These are phyloP conservation scores for Dromococcyx pavoninus DNA, from an alignment of 2,797 vertebrate genomes.

Conservation along the genomic window DNA sequence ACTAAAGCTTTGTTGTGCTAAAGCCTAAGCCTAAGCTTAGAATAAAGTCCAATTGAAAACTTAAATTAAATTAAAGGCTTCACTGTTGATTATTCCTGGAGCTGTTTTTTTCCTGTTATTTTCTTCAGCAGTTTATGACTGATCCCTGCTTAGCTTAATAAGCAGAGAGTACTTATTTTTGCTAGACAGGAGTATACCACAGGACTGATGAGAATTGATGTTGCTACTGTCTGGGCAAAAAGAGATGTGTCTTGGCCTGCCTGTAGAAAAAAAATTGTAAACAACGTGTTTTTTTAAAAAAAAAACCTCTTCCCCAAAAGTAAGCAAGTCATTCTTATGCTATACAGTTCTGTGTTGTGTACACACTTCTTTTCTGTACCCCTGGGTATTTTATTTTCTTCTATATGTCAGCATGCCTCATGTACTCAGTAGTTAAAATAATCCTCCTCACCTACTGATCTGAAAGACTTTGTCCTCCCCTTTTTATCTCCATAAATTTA, in stretches of 20 bases:
- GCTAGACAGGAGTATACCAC: neutral
- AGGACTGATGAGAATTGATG: neutral
- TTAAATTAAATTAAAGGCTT: neutral
- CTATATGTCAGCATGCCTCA: neutral
- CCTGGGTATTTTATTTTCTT: neutral
- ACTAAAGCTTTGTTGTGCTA: neutral
- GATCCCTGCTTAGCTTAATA: neutral
- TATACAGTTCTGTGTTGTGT: neutral
- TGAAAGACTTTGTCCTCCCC: neutral
- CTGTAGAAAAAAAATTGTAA: neutral
- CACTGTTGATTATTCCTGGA: neutral
- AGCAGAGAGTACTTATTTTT: rapidly evolving
- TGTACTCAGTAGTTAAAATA: neutral
- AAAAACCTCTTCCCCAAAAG: neutral
- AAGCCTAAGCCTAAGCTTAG: neutral
- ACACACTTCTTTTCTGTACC: neutral
- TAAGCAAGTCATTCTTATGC: neutral
- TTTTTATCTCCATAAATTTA: neutral
- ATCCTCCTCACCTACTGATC: neutral
- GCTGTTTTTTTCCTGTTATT: neutral
- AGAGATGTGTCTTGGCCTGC: neutral
- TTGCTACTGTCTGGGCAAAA: neutral
- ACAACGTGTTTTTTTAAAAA: neutral
- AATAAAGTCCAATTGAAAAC: constrained; percentile 4
- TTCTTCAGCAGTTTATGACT: neutral